Conservation (phyloP, 2,113 vertebrate genomes). For the Syngnathus scovelli region DNA sequence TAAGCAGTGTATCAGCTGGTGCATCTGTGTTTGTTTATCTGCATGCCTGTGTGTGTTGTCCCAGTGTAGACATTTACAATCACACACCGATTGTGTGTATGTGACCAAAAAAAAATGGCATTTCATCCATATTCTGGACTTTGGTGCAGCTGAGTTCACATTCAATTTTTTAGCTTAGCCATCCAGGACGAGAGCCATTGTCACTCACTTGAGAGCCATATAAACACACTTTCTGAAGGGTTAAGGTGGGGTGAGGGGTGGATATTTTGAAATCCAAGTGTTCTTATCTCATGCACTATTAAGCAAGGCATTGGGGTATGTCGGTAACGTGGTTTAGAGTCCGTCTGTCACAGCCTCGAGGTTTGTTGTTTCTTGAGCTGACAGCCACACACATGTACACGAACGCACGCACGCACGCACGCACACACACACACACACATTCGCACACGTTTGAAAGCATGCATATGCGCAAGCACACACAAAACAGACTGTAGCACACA, state of each 20-base stretch:
- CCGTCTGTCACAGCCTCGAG: constrained; percentile 63
- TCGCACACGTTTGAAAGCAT: constrained; percentile 7
- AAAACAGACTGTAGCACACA: constrained; percentile 6
- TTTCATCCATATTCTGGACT: constrained; percentile 2
- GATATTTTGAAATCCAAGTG: constrained; percentile 62
- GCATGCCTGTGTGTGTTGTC: constrained; percentile 10
- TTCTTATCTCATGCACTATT: constrained; percentile 74
- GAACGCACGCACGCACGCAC: not conserved
- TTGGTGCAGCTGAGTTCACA: constrained; percentile 15
- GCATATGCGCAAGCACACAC: constrained; percentile 33
- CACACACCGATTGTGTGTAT: constrained; percentile 2
- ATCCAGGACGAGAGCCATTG: constrained; percentile 38
- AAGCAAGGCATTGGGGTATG: constrained; percentile 63
- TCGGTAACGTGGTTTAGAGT: constrained; percentile 63
- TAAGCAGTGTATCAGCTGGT: constrained; percentile 21
- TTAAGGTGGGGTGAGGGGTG: constrained; percentile 6
- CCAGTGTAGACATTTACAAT: constrained; percentile 6
- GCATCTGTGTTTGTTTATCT: constrained; percentile 32
- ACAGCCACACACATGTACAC: constrained; percentile 2
- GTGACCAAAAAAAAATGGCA: not conserved
- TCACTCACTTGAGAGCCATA: constrained; percentile 44
- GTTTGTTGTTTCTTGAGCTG: constrained; percentile 33
- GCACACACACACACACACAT: not conserved
- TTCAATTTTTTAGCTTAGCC: constrained; percentile 15
- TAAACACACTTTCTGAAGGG: constrained; percentile 64